These are phyloP conservation scores for Palythoa heliodiscus DNA, from an alignment of 92 coral and sea anemone species.

Conservation along the genomic window DNA sequence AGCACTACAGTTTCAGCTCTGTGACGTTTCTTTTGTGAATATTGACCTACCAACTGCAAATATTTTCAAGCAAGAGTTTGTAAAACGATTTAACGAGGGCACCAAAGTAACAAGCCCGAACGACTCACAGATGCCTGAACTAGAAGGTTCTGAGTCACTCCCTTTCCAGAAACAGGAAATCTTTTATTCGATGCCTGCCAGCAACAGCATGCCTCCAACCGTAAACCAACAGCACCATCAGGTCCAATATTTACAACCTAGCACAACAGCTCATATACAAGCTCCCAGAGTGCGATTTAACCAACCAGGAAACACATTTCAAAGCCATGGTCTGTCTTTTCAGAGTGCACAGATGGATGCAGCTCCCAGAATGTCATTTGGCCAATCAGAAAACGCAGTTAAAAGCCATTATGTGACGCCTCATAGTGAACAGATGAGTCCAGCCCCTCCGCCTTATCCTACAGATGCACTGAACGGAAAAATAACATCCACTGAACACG, in stretches of 20 bases:
- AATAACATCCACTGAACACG: not conserved
- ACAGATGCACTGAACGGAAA: not conserved
- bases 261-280: not conserved
- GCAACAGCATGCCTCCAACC: not conserved
- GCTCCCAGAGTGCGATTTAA: not conserved
- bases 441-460: not conserved
- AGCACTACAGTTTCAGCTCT: constrained; percentile 1
- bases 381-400: not conserved
- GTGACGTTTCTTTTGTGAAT: constrained; percentile 74
- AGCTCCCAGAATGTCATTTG: not conserved
- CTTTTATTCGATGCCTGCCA: not conserved
- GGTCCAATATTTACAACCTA: not conserved
- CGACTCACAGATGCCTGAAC: not conserved
- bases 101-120: not conserved
- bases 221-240: constrained; percentile 4
- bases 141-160: not conserved
- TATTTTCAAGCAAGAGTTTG: constrained; percentile 68
- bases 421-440: not conserved
- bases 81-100: constrained; percentile 43
- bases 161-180: not conserved
- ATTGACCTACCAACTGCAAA: constrained; percentile 59
- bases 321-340: not conserved
- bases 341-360: not conserved
- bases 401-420: not conserved
- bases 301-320: not conserved